Base-by-base conservation (phyloP, 2,888 invertebrate genomes). In the Drosophila engyochracea region DNA sequence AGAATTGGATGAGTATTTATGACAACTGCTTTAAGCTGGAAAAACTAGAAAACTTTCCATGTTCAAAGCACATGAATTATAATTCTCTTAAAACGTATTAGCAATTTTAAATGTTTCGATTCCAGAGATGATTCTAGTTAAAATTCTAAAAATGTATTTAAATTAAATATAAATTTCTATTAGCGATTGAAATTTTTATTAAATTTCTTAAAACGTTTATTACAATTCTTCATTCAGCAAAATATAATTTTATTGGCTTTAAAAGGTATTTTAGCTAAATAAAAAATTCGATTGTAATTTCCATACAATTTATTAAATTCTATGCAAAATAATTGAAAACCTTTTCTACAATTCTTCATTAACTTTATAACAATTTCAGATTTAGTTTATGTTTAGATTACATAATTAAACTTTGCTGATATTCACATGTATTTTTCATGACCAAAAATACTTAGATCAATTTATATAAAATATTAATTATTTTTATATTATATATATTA, bases 171-270 rank as follows among this genome's bases (percentile, higher is more conserved):
- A 2, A 7, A 16, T 47, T 25, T 47, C 25, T 2, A 25, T 9
- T 47, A 16, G 9, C 7, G 9, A 9, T 16, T 7, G 7, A 1
- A 16, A 22, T 9, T 25, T 7, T 4, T 16, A 22, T 47, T 47
- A 9, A 47, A 9, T 25, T 25, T 16, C 1, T 16, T 1, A 25
- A 47, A 16, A 9, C 22, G 2, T 4, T 16, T 47, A 1, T 1
- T 25, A 9, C 2, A 47, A 25, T 25, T 22, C 22, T 22, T 4
- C 16, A 9, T 47, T 47, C 2, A 16, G 4, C 22, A 47, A 16
- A 47, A 22, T 4, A 22, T 0, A 7, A 2, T 4, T 47, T 22
- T 4, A 7, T 16, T 4, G 0, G 1, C 4, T 9, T 16, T 25
- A 16, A 25, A 47, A 16, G 2, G 9, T 47, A 9, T 47, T 25